Evolutionary conservation across 2,888 invertebrate genomes (phyloP).

Genomic region (Synergus laeviventris): DNA sequence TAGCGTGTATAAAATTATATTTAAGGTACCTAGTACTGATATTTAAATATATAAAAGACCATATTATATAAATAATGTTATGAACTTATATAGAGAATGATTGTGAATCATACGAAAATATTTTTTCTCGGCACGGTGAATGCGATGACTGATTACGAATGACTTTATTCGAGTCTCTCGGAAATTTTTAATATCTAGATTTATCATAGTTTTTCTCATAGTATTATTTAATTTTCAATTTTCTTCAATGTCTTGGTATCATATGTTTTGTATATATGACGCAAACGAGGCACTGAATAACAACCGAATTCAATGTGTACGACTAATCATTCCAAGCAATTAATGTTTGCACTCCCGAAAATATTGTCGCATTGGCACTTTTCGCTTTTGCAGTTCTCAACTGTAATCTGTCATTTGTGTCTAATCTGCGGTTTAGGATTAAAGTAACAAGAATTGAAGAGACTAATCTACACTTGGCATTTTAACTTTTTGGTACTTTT

Average conservation of each 20-base stretch:
- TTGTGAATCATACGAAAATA: constrained; percentile 48
- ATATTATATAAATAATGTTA: constrained; percentile 33
- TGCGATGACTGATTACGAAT: constrained; percentile 17
- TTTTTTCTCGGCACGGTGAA: constrained; percentile 7
- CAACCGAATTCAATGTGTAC: constrained; percentile 5
- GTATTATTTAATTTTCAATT: background rate
- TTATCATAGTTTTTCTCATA: constrained; percentile 1
- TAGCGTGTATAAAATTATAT: constrained; percentile 65
- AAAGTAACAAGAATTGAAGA: background rate
- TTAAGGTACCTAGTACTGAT: constrained; percentile 55
- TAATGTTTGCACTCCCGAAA: background rate
- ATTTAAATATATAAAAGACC: constrained; percentile 51
- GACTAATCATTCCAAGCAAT: constrained; percentile 6
- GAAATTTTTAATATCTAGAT: constrained; percentile 4
- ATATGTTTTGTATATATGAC: background rate
- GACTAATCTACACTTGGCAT: background rate
- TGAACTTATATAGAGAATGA: constrained; percentile 42
- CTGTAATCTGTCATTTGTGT: background rate
- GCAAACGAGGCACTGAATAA: background rate
- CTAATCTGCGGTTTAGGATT: background rate
- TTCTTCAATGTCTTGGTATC: background rate
- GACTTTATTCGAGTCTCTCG: constrained; percentile 2
- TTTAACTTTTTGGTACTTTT: background rate
- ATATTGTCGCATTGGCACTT: background rate
- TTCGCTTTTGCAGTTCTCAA: background rate